Percentiles rank a stretch among this genome's conserved stretches.
These are phyloP conservation scores for Urocolius indicus DNA, from an alignment of 2,113 vertebrate genomes.

Conservation along the genomic window DNA sequence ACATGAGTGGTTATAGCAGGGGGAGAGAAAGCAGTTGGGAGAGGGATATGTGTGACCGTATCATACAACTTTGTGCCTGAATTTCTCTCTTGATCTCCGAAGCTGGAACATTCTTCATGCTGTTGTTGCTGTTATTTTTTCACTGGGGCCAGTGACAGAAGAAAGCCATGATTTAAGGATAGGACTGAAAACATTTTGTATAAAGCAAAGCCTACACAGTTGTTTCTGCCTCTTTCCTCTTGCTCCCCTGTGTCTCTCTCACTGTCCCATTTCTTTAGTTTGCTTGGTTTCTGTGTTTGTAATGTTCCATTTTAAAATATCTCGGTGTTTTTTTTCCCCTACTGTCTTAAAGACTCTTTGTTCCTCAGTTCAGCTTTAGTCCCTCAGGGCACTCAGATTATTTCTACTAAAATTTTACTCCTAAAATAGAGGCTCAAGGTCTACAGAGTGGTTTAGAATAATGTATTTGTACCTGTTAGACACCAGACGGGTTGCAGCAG, in stretches of 20 bases:
- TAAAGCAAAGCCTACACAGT: neutral
- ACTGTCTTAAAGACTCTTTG: neutral
- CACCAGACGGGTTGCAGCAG: neutral
- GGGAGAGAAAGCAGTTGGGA: neutral
- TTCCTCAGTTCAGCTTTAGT: slow-evolving; percentile 7
- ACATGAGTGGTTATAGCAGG: neutral
- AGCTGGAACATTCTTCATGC: neutral
- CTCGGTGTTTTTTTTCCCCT: neutral
- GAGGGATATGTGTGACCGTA: neutral
- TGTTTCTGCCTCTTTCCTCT: neutral
- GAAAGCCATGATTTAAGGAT: neutral
- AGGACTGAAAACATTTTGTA: neutral
- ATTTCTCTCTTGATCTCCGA: neutral
- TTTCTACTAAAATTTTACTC: neutral
- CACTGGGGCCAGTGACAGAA: neutral
- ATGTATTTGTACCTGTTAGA: neutral
- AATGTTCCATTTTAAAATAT: slow-evolving; percentile 11
- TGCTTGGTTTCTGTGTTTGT: slow-evolving; percentile 20
- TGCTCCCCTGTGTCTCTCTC: neutral
- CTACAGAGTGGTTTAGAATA: neutral
- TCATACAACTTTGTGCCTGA: neutral
- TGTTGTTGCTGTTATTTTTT: neutral
- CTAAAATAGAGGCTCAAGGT: neutral
- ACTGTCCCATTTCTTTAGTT: slow-evolving; percentile 15
- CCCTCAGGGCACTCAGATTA: neutral